Base-by-base conservation (phyloP, 2,888 invertebrate species). In the Spialia ferax region DNA sequence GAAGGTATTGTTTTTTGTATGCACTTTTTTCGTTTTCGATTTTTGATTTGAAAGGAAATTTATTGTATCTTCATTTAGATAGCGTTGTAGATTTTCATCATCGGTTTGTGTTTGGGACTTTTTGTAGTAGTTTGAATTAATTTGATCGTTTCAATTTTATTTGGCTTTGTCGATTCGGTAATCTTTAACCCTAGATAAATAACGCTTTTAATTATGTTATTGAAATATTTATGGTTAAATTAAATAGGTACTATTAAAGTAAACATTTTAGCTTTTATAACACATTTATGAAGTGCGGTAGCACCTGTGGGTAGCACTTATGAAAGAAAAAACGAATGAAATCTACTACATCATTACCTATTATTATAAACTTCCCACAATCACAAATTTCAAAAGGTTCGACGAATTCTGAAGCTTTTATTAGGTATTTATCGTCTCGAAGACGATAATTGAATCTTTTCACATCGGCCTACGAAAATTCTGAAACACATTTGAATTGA, bases 31-130 rank as follows among this genome's bases (percentile, higher is more conserved):
- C 69, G 73, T 76, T 80, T 77, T 73, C 48, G 76, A 72, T 79
- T 85, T 79, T 63, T 71, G 79, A 80, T 78, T 72, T 73, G 77
- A 81, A 82, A 79, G 74, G 71, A 77, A 85, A 82, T 91, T 89
- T 89, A 91, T 92, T 90, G 87, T 86, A 80, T 89, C 91, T 91
- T 87, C 85, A 90, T 93, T 89, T 87, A 84, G 85, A 86, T 89
- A 83, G 84, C 80, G 78, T 75, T 78, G 67, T 70, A 65, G 66
- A 73, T 70, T 70, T 65, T 45, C 42, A 22, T 35, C 50, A 65
- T 70, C 59, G 3, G 20, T 57, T 61, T 52, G 10, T 45, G 23
- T 62, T 52, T 18, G 18, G 54, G 22, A 29, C 38, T 59, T 60
- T 62, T 66, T 35, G 18, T 38, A 2, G 15, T 18, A 20, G 23